Percentiles rank a stretch among this genome's conserved stretches.
These are phyloP conservation scores for Mustelus asterias DNA, from an alignment of 2,113 vertebrate species.

Conservation along the genomic window DNA sequence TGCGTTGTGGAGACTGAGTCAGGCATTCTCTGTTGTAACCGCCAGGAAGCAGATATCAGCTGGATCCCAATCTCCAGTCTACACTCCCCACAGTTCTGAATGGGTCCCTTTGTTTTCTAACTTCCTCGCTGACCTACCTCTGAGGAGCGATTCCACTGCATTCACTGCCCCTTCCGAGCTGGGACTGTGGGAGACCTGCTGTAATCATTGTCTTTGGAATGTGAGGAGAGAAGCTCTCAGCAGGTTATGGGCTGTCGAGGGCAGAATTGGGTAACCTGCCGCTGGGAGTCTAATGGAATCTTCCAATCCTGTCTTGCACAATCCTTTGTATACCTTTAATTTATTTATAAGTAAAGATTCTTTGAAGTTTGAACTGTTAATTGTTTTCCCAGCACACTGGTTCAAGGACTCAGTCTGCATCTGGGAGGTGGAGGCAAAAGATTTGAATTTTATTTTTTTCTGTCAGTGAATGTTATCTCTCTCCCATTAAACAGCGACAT, in stretches of 20 bases:
- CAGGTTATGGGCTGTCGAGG: not conserved
- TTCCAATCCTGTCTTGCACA: not conserved
- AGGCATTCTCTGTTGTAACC: not conserved
- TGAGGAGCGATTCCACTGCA: not conserved
- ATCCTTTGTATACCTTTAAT: not conserved
- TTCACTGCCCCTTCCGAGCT: not conserved
- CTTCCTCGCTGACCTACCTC: not conserved
- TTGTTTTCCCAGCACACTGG: not conserved
- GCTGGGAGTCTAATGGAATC: not conserved
- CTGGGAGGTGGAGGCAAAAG: not conserved
- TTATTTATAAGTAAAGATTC: slow-evolving; percentile 7
- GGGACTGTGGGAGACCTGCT: not conserved
- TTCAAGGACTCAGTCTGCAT: not conserved
- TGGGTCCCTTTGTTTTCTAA: not conserved
- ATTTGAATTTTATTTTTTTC: not conserved
- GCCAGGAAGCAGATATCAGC: not conserved
- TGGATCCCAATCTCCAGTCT: not conserved
- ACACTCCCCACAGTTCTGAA: not conserved
- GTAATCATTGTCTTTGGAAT: not conserved
- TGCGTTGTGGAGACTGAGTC: not conserved
- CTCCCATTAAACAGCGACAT: not conserved
- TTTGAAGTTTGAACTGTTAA: not conserved
- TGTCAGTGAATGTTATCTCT: not conserved
- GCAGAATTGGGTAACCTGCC: not conserved
- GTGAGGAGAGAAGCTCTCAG: not conserved